Conservation (phyloP, 92 coral and sea anemone species). For the Scolanthus callimorphus region DNA sequence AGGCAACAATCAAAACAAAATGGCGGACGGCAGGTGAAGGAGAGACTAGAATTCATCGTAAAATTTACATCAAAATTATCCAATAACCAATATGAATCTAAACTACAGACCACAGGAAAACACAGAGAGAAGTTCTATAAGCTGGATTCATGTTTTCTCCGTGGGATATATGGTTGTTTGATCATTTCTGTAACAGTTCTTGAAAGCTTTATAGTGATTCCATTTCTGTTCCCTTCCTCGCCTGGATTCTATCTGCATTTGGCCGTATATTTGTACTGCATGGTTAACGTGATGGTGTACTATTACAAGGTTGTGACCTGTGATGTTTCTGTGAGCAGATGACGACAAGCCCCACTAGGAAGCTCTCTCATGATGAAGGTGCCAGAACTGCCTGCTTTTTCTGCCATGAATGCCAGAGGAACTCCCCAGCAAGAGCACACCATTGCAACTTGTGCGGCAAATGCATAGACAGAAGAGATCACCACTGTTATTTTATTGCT, state of each 20-base stretch:
- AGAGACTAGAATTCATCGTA: too few species aligned
- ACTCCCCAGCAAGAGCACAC: conserved; percentile 86
- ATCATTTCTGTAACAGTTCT: too few species aligned
- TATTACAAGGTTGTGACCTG: conserved; percentile 52
- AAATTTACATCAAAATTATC: too few species aligned
- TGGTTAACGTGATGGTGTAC: conserved; percentile 48
- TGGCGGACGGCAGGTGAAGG: too few species aligned
- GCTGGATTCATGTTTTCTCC: conserved; percentile 29
- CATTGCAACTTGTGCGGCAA: conserved; percentile 67
- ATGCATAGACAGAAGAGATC: conserved; percentile 73
- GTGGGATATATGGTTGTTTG: conserved; percentile 37
- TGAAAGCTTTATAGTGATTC: conserved; percentile 51
- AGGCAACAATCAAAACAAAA: too few species aligned
- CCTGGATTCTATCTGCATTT: conserved; percentile 27
- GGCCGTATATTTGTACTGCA: conserved; percentile 27
- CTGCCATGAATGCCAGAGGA: conserved; percentile 78
- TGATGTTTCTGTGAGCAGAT: conserved; percentile 59
- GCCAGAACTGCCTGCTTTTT: conserved; percentile 27
- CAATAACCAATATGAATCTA: conserved; percentile 10
- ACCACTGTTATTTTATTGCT: conserved; percentile 74
- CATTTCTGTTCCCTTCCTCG: conserved; percentile 41
- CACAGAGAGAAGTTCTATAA: conserved; percentile 9
- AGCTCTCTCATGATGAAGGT: conserved; percentile 20
- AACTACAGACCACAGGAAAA: conserved; percentile 24
- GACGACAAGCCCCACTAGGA: conserved; percentile 7